phyloP scores from a whole-genome alignment of 1,140 invertebrate species.

The Physella acuta region DNA sequence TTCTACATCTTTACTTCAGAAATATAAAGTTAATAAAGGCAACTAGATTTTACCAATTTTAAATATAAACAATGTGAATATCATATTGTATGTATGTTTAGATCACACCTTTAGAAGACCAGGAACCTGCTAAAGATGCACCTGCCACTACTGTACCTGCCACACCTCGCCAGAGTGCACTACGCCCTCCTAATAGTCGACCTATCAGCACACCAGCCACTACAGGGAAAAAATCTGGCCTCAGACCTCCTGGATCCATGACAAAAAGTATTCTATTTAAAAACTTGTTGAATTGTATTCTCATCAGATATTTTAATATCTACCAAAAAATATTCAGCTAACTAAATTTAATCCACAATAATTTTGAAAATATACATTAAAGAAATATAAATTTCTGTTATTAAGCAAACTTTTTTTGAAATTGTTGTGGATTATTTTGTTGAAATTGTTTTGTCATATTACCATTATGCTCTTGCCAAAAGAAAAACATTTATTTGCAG shows the following conservation, averaged over 20 bases:
- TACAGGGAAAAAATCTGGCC: slow-evolving; percentile 36
- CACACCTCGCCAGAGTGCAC: slow-evolving; percentile 19
- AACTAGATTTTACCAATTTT: no score
- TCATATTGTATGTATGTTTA: slow-evolving; percentile 22
- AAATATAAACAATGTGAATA: no score
- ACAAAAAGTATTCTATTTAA: slow-evolving; percentile 46
- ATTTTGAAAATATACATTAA: no score
- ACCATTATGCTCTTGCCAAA: background rate
- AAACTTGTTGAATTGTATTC: no score
- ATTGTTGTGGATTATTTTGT: background rate
- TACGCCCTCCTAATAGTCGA: slow-evolving; percentile 19
- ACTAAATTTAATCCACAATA: no score
- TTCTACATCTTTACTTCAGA: no score
- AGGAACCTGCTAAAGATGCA: slow-evolving; percentile 11
- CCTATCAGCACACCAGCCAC: slow-evolving; percentile 25
- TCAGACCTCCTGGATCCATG: slow-evolving; percentile 50
- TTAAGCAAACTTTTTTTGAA: background rate
- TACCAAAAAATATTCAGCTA: no score
- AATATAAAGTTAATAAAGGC: no score
- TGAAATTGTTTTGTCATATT: background rate
- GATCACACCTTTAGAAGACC: slow-evolving; percentile 42
- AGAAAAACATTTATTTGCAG: slow-evolving; percentile 25
- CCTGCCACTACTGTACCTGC: slow-evolving; percentile 16
- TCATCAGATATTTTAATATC: no score
- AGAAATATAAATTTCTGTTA: no score